Conservation (phyloP, 2,113 vertebrate genomes). For the Pseudonaja textilis region DNA sequence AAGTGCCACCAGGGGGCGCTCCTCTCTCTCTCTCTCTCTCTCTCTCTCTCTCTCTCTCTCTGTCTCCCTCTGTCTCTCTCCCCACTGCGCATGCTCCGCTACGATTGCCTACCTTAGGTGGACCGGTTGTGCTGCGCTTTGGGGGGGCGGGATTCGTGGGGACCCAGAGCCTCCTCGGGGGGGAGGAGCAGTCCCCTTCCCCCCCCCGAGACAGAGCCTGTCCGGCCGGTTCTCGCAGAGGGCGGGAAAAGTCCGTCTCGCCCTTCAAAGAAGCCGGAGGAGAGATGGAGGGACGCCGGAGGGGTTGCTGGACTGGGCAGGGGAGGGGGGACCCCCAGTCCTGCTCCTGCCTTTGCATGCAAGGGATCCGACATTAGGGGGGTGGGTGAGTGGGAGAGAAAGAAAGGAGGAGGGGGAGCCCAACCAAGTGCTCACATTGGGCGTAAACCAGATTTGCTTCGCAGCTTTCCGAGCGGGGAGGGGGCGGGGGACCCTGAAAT, state of each 20-base stretch:
- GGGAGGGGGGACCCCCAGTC: too few species aligned
- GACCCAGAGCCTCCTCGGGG: not conserved
- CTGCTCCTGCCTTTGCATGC: not conserved
- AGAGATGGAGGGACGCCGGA: not conserved
- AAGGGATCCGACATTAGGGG: not conserved
- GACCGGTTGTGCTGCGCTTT: not conserved
- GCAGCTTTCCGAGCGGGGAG: not conserved
- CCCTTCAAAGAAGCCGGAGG: not conserved
- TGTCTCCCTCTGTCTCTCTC: too few species aligned
- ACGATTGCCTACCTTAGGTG: not conserved
- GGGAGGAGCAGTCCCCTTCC: not conserved
- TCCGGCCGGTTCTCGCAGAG: too few species aligned
- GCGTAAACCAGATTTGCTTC: not conserved
- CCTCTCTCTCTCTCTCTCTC: too few species aligned
- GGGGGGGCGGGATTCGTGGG: not conserved
- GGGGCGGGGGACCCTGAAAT: too few species aligned
- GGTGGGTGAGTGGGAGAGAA: not conserved
- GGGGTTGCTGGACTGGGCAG: not conserved
- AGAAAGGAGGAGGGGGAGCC: too few species aligned
- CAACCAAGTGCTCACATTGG: not conserved
- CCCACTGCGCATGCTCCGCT: not conserved
- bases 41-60: too few species aligned
- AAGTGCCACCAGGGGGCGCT: not conserved
- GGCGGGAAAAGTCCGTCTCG: not conserved
- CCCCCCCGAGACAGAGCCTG: not conserved